Conservation (phyloP, 1,140 invertebrate genomes). For the Elymnias hypermnestra region DNA sequence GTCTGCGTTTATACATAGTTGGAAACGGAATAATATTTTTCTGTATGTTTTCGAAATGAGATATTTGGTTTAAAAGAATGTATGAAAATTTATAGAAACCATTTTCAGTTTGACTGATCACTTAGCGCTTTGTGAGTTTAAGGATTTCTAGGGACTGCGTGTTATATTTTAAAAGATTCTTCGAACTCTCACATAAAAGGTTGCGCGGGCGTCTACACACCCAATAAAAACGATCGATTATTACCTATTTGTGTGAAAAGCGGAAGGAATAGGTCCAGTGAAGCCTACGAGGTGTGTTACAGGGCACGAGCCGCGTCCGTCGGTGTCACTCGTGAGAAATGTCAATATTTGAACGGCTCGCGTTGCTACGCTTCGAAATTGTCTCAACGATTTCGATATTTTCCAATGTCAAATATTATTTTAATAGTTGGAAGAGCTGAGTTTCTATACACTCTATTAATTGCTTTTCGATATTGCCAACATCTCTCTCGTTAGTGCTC, state of each 20-base stretch:
- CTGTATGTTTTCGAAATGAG: too few relatives aligned
- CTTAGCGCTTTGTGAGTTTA: slow-evolving; percentile 38
- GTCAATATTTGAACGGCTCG: slow-evolving; percentile 64
- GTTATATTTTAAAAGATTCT: slow-evolving; percentile 59
- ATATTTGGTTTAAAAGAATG: too few relatives aligned
- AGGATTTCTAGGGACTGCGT: slow-evolving; percentile 37
- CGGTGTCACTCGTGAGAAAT: slow-evolving; percentile 62
- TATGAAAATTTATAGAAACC: slow-evolving; percentile 11
- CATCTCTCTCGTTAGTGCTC: too few relatives aligned
- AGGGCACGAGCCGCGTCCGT: slow-evolving; percentile 47
- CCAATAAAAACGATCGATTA: slow-evolving; percentile 75
- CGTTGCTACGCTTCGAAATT: slow-evolving; percentile 66
- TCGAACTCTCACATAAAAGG: slow-evolving; percentile 52
- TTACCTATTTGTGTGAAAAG: slow-evolving; percentile 74
- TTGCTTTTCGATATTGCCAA: slow-evolving; percentile 30
- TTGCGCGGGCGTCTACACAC: slow-evolving; percentile 47
- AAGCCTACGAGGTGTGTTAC: slow-evolving; percentile 7
- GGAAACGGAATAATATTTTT: too few relatives aligned
- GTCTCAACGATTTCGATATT: slow-evolving; percentile 73
- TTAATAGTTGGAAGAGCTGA: slow-evolving; percentile 36
- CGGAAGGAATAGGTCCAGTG: slow-evolving; percentile 52
- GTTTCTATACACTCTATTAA: slow-evolving; percentile 37
- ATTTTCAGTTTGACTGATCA: slow-evolving; percentile 40
- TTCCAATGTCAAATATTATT: slow-evolving; percentile 65
- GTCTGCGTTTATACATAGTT: too few relatives aligned